These are phyloP conservation scores for Dermochelys coriacea DNA, from an alignment of 2,797 vertebrate species.

Conservation along the genomic window DNA sequence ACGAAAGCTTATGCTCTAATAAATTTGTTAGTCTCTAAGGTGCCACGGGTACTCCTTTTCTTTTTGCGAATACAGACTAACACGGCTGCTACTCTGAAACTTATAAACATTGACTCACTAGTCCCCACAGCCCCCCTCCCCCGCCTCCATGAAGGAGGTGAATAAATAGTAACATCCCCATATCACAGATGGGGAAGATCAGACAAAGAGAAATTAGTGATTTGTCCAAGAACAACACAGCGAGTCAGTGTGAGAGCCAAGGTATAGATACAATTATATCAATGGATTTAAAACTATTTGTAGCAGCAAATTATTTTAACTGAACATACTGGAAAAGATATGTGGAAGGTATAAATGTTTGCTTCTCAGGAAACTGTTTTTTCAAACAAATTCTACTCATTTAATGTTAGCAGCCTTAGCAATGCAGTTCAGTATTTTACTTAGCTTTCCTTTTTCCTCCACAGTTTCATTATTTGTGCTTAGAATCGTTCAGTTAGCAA, in stretches of 20 bases:
- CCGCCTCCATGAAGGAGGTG: fast-evolving
- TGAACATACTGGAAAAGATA: not conserved
- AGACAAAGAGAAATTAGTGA: not conserved
- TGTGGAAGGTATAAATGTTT: not conserved
- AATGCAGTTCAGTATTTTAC: not conserved
- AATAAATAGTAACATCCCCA: not conserved
- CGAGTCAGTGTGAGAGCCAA: not conserved
- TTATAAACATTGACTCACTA: not conserved
- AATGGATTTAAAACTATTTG: not conserved
- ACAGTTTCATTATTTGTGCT: fast-evolving
- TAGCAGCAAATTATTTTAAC: not conserved
- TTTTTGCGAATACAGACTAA: too few relatives aligned
- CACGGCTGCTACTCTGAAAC: too few relatives aligned
- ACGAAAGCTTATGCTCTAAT: too few relatives aligned
- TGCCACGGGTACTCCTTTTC: too few relatives aligned
- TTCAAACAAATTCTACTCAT: not conserved
- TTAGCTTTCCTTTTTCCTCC: not conserved
- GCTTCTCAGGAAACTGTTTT: not conserved
- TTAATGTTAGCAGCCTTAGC: not conserved
- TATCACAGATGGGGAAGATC: not conserved
- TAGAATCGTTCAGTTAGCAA: not conserved
- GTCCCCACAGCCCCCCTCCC: not conserved
- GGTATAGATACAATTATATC: not conserved
- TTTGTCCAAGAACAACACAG: not conserved
- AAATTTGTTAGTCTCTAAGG: too few relatives aligned